Evolutionary conservation across 1,140 invertebrate genomes (phyloP), one percentile per base, ranked within the genome.

Genomic region (Nasonia vitripennis): DNA sequence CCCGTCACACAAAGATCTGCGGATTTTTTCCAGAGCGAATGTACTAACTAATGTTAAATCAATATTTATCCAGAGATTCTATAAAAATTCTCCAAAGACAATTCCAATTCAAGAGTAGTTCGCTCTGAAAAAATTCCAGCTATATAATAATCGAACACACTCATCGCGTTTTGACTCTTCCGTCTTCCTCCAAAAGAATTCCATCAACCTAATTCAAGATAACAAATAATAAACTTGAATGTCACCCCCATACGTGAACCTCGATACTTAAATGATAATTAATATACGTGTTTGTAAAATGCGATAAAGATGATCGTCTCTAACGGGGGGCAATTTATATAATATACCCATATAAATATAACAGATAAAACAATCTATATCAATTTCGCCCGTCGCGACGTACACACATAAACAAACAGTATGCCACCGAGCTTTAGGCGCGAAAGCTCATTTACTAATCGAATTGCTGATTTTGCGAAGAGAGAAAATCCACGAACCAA

Each of bases 371-470:
- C 5, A 7, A n/a, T 62, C 3, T 51, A n/a, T 27, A 23, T 51
- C 45, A 0, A 78, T 78, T 78, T 10, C 75, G 73, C 34, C 34
- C 73, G 37, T 31, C 10, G 11, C 31, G 27, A 71, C 31, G 2
- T 71, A 34, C 31, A 9, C 9, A 23, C 3, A 75, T 45, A 75
- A 14, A 55, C 12, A 14, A 55, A 17, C 12, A 17, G 14, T 55
- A 51, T 51, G 17, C 73, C 27, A 27, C 27, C n/a, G 51, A 79
- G 27, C 78, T 79, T 67, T 79, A 17, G 62, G 55, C 34, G 62
- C 37, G 79, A 71, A 71, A 81, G 62, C 34, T 71, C 79, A 45
- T 81, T 84, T 84, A 84, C 83, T 84, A 84, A 84, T 84, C 27
- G 83, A 84, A 84, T 84, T 84, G 83, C 67, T 68, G 62, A 83